Conservation (phyloP, 2,888 invertebrate species). For the Apotomis betuletana region DNA sequence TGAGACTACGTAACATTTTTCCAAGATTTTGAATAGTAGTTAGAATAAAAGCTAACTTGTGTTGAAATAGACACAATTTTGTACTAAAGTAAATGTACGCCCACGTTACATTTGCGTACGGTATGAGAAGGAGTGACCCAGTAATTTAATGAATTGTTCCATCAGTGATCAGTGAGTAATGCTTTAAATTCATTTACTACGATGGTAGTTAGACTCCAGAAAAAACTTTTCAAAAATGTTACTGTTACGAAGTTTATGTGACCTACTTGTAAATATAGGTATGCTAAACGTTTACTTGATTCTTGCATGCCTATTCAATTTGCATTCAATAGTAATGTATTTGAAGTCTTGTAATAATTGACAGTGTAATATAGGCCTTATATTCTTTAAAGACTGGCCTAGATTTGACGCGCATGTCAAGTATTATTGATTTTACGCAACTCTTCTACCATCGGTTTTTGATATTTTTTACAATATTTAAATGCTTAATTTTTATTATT, state of each 20-base stretch:
- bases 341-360: conserved; percentile 16
- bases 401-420: conserved; percentile 80
- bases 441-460: conserved; percentile 56
- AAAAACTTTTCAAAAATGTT: too few relatives aligned
- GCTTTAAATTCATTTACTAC: too few relatives aligned
- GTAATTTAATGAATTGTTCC: too few relatives aligned
- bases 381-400: conserved; percentile 60
- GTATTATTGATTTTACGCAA: conserved; percentile 71
- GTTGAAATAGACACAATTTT: neutral
- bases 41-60: neutral
- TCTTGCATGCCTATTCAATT: neutral
- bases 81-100: neutral
- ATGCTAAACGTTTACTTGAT: too few relatives aligned
- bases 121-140: too few relatives aligned
- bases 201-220: too few relatives aligned
- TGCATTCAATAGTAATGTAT: neutral
- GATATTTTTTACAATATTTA: neutral
- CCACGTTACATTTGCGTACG: too few relatives aligned
- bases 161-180: too few relatives aligned
- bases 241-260: too few relatives aligned
- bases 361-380: conserved; percentile 45
- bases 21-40: neutral
- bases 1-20: conserved; percentile 72
- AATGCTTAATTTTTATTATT: neutral
- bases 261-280: too few relatives aligned